Evolutionary conservation across 2,888 invertebrate genomes (phyloP).

Genomic region (Fissipunctia ypsillon): DNA sequence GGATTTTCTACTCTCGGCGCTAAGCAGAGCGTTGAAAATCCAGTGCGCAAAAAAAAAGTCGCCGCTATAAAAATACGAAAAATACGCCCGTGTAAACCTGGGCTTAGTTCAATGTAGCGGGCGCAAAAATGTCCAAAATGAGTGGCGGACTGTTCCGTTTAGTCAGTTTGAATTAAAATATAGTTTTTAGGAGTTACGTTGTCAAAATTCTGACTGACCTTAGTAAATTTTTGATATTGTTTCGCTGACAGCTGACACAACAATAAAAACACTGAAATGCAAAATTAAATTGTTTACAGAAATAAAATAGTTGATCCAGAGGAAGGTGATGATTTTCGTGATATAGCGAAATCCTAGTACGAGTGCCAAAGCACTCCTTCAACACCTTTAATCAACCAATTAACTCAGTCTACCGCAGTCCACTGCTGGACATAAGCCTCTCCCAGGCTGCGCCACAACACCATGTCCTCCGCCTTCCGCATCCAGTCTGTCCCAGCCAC

Average conservation of each 20-base stretch:
- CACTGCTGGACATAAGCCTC: no score
- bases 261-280: not conserved
- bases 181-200: not conserved
- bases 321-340: not conserved
- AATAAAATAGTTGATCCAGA: not conserved
- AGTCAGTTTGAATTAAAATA: not conserved
- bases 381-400: no score
- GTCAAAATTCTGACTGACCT: not conserved
- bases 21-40: not conserved
- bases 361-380: not conserved
- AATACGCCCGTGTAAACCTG: no score
- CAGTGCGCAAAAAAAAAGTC: no score
- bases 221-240: not conserved
- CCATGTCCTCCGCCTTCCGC: no score
- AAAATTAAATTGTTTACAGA: not conserved
- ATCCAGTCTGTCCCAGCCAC: no score
- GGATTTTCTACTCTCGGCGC: not conserved
- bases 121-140: not conserved
- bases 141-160: not conserved
- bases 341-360: not conserved
- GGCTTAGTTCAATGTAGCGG: constrained; percentile 32
- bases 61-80: no score
- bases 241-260: not conserved
- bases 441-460: no score
- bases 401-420: no score